Evolutionary conservation across 2,888 invertebrate genomes (phyloP).

Genomic region (Mythimna ferrago): DNA sequence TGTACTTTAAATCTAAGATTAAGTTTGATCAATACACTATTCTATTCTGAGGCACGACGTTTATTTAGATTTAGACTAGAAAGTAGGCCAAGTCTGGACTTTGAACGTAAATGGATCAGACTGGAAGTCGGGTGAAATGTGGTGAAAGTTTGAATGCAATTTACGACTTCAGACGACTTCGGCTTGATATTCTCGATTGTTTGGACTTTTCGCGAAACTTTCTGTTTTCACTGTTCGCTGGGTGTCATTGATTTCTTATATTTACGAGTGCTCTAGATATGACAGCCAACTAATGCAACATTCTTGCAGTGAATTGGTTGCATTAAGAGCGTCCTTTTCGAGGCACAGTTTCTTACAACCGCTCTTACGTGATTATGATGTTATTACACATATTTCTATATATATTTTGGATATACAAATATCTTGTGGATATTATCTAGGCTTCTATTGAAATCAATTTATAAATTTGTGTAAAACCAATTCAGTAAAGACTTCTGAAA

Average conservation of each 20-base stretch:
- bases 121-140: conserved; percentile 46
- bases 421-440: no score
- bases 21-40: background rate
- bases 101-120: conserved; percentile 44
- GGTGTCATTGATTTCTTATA: conserved; percentile 4
- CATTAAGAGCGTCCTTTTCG: no score
- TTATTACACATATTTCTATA: no score
- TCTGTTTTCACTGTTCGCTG: conserved; percentile 21
- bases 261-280: background rate
- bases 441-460: no score
- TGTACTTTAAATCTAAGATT: background rate
- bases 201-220: conserved; percentile 33
- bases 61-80: conserved; percentile 44
- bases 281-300: background rate
- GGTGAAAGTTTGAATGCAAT: conserved; percentile 56
- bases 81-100: conserved; percentile 46
- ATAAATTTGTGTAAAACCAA: no score
- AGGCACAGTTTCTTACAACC: no score
- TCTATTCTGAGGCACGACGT: conserved; percentile 17
- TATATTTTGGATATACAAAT: no score
- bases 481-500: no score
- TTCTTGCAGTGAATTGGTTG: no score
- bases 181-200: conserved; percentile 43
- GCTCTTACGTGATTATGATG: no score
- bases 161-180: conserved; percentile 47